Base-by-base conservation (phyloP, 2,797 vertebrate species). In the Coranthus polyacanthus region DNA sequence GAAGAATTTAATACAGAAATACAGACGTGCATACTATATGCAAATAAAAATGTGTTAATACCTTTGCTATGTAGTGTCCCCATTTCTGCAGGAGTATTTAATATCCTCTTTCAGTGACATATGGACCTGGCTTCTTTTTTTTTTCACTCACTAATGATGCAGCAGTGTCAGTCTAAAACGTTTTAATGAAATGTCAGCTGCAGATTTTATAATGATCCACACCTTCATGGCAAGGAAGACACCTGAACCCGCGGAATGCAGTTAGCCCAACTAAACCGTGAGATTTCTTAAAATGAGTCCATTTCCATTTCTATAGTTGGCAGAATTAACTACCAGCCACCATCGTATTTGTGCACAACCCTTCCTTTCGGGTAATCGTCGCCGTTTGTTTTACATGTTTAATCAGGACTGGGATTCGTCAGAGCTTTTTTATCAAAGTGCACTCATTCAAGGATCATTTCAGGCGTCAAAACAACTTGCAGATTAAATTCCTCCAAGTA, bases 341-440 rank as follows among this genome's bases (percentile, higher is more conserved):
- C n/a, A n/a, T n/a, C n/a, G n/a, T 12, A 12, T 18, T 29, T 17
- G 9, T 13, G 2, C 18, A 1, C 9, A 12, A 12, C 8, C 1
- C 1, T 39, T 29, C 4, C 3, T 44, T 54, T 46, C 34, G 22
- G n/a, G 41, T 18, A 36, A 10, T 0, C 1, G 1, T 6, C 12
- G 12, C 11, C 15, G 38, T 52, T 57, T 47, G 17, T 64, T 62
- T 22, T 38, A 38, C 7, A 22, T 62, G 6, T 58, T 5, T 20
- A 42, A 72, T 68, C 47, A 45, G 9, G 0, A 1, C n/a, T 7
- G 15, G 13, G 49, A 24, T 55, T 21, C 13, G 37, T 50, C 36
- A 36, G 7, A 32, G 32, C 59, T 62, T 72, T n/a, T 44, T 78
- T 54, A 75, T 72, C 59, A 1, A 16, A 38, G 16, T 71, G 15